Conservation (phyloP, 2,888 invertebrate species). For the Cerceris ruficornis region DNA sequence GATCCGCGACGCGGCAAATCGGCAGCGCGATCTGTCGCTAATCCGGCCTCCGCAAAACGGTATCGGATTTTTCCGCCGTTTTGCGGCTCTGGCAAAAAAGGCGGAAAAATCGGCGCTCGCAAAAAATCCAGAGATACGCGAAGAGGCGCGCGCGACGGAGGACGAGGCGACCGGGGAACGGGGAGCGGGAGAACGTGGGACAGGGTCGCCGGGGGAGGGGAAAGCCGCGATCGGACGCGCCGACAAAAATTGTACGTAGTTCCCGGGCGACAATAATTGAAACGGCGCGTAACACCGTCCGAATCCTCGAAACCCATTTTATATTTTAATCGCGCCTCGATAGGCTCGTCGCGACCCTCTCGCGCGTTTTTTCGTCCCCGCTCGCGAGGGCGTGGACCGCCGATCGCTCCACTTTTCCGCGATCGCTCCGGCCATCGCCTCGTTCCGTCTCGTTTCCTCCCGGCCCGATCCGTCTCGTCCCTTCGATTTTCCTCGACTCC, state of each 20-base stretch:
- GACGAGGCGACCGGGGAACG: slow-evolving; percentile 5
- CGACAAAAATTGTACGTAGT: slow-evolving; percentile 74
- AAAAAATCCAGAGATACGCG: slow-evolving; percentile 54
- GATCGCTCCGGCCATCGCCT: background rate
- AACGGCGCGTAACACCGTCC: slow-evolving; percentile 78
- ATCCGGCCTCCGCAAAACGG: slow-evolving; percentile 75
- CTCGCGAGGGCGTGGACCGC: slow-evolving; percentile 22
- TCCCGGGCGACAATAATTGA: slow-evolving; percentile 75
- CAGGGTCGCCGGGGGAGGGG: slow-evolving; percentile 38
- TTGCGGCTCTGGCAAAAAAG: slow-evolving; percentile 65
- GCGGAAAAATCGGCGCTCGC: slow-evolving; percentile 65
- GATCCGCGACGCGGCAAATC: slow-evolving; percentile 46
- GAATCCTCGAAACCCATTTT: slow-evolving; percentile 78
- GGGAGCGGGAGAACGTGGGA: background rate
- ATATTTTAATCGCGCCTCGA: slow-evolving; percentile 78
- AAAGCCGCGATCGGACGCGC: slow-evolving; percentile 71
- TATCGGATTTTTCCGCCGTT: slow-evolving; percentile 76
- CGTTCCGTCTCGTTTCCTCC: background rate
- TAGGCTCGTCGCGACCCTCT: slow-evolving; percentile 62
- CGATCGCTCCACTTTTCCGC: background rate
- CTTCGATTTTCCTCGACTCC: background rate
- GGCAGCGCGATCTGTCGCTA: slow-evolving; percentile 69
- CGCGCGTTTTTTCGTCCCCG: slow-evolving; percentile 33
- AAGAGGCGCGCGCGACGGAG: slow-evolving; percentile 38
- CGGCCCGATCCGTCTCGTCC: background rate